Conservation (phyloP, 1,140 invertebrate genomes). For the Apis laboriosa region DNA sequence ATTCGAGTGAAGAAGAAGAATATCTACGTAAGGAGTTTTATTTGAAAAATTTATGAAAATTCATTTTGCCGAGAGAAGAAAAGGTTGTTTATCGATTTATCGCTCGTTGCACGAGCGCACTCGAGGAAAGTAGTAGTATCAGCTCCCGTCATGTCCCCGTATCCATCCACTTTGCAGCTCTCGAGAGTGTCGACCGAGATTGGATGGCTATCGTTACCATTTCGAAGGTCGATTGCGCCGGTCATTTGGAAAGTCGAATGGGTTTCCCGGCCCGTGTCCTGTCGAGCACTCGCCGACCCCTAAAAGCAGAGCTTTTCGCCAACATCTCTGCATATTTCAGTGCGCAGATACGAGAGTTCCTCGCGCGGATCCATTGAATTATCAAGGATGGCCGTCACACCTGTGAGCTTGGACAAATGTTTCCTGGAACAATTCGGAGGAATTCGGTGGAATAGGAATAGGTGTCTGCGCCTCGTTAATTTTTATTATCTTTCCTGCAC, state of each 20-base stretch:
- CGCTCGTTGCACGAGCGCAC: not conserved
- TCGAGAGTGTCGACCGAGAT: conserved; percentile 57
- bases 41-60: too few species aligned
- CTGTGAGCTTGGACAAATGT: not conserved
- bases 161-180: conserved; percentile 54
- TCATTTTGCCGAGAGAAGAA: too few species aligned
- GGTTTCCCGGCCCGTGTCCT: not conserved
- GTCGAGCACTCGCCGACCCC: not conserved
- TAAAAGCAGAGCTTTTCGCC: not conserved
- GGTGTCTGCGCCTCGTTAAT: too few species aligned
- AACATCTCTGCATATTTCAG: conserved; percentile 40
- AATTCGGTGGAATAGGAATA: too few species aligned
- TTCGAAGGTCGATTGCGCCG: conserved; percentile 60
- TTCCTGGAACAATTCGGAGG: not conserved
- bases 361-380: not conserved
- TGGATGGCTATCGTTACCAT: conserved; percentile 64
- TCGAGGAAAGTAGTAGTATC: conserved; percentile 30
- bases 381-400: not conserved
- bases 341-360: too few species aligned
- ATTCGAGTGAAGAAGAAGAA: too few species aligned
- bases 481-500: too few species aligned
- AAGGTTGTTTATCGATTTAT: too few species aligned
- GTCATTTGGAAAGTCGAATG: conserved; percentile 49
- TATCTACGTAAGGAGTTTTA: too few species aligned
- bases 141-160: conserved; percentile 36